Evolutionary conservation across 1,140 invertebrate genomes (phyloP).

Genomic region (Drosophila novamexicana): DNA sequence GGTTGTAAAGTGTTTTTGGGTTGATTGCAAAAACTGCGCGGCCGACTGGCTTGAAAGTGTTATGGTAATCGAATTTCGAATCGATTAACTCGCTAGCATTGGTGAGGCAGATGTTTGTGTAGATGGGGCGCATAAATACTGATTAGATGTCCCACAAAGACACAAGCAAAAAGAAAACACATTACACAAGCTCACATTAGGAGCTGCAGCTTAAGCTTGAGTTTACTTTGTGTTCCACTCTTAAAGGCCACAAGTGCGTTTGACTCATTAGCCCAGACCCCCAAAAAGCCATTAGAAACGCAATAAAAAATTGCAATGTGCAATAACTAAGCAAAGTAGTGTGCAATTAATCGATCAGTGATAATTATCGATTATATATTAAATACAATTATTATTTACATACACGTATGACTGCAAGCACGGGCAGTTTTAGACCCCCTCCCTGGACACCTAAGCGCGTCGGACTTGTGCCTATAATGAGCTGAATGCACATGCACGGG

Average conservation of each 20-base stretch:
- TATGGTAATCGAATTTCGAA: conserved; percentile 72
- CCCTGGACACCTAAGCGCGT: neutral
- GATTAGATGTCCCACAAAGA: neutral
- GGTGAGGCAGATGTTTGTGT: neutral
- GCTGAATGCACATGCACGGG: conserved; percentile 18
- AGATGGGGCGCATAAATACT: neutral
- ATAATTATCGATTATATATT: conserved; percentile 57
- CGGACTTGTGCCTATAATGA: conserved; percentile 29
- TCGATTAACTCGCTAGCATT: conserved; percentile 61
- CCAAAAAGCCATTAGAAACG: conserved; percentile 27
- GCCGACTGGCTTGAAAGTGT: conserved; percentile 48
- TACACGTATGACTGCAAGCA: conserved; percentile 38
- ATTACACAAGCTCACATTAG: too few relatives aligned
- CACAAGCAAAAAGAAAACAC: too few relatives aligned
- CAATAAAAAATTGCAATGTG: conserved; percentile 15
- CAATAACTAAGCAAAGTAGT: conserved; percentile 22
- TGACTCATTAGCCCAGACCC: conserved; percentile 28
- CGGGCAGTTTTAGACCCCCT: conserved; percentile 5
- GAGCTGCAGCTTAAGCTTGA: neutral
- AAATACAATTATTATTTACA: conserved; percentile 61
- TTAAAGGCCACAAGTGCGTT: neutral
- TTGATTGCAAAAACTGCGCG: conserved; percentile 42
- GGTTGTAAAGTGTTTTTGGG: conserved; percentile 59
- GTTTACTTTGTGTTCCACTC: neutral
- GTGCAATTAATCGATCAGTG: conserved; percentile 45